These are phyloP conservation scores for Mormyrus lacerda DNA, from an alignment of 2,113 vertebrate species.

Conservation along the genomic window DNA sequence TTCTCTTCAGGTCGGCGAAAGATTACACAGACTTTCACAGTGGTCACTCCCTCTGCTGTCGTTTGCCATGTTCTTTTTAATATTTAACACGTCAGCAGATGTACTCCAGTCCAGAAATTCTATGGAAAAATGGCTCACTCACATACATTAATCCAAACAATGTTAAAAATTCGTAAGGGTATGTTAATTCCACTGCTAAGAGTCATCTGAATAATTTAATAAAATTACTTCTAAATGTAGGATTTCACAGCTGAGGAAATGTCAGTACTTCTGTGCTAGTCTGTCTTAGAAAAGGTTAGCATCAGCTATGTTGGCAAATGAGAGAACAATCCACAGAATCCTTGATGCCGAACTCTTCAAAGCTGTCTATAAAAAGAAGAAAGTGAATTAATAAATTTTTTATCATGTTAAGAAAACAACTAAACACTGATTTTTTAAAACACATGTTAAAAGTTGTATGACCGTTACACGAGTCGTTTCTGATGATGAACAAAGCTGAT, in stretches of 20 bases:
- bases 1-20: not conserved
- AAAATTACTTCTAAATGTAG: not conserved
- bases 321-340: not conserved
- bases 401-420: not conserved
- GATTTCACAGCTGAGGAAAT: not conserved
- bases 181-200: not conserved
- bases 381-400: not conserved
- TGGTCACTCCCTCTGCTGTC: not conserved
- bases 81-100: not conserved
- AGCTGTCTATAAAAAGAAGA: not conserved
- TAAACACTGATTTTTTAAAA: not conserved
- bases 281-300: not conserved
- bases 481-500: not conserved
- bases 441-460: not conserved
- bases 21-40: not conserved
- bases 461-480: not conserved
- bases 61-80: not conserved
- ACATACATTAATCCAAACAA: not conserved
- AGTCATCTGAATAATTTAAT: not conserved
- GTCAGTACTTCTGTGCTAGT: not conserved
- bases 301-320: not conserved
- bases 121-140: not conserved
- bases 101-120: not conserved
- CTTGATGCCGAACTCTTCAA: not conserved
- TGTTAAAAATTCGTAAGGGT: not conserved